phyloP scores from a whole-genome alignment of 2,888 invertebrate species.

The Apamea anceps region DNA sequence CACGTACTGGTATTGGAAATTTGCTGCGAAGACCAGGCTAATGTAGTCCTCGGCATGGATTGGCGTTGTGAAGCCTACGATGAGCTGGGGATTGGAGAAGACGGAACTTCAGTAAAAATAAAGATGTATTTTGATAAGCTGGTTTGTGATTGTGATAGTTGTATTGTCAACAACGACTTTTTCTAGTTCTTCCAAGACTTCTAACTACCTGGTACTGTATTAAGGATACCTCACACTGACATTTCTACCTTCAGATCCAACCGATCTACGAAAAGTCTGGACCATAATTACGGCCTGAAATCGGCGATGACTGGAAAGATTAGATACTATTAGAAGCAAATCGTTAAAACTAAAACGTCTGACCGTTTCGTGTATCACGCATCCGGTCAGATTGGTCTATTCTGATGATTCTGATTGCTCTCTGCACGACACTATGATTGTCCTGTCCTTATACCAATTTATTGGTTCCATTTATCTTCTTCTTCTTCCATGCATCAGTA shows the following conservation, averaged over 20 bases:
- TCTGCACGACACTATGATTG: background rate
- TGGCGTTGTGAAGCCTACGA: constrained; percentile 91
- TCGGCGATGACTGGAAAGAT: background rate
- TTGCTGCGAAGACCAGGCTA: constrained; percentile 89
- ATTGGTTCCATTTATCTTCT: background rate
- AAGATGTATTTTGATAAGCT: background rate
- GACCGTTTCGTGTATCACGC: background rate
- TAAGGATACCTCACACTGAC: background rate
- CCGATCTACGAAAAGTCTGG: background rate
- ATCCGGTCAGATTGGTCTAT: background rate
- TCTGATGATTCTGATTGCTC: background rate
- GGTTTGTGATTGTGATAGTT: background rate
- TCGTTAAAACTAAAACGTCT: background rate
- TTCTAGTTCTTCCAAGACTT: background rate
- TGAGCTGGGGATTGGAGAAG: constrained; percentile 83
- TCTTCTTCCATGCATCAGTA: background rate
- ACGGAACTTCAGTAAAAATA: background rate
- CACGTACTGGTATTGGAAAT: constrained; percentile 92
- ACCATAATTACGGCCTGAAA: background rate
- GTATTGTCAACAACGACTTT: background rate
- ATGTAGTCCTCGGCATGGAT: constrained; percentile 88
- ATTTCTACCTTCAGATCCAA: too few species aligned
- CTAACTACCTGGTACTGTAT: background rate
- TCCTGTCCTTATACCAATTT: background rate
- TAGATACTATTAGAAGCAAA: background rate